A percentile compares a stretch with the other conserved stretches of the same genome.
Evolutionary conservation across 2,888 invertebrate genomes (phyloP).

Genomic region (Vesta saturnalis): DNA sequence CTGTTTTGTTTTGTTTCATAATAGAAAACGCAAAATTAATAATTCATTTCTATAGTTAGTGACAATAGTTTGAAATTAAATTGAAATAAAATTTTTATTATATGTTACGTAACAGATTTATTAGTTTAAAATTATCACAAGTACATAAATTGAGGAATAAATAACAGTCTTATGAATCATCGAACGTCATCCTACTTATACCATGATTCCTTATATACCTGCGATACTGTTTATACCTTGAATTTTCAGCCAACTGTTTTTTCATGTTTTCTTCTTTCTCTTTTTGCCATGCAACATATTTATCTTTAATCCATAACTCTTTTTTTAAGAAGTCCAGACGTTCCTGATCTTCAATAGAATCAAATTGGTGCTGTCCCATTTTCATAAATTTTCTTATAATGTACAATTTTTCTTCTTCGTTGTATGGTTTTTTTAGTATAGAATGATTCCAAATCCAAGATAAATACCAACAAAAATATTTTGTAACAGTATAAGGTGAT

Average conservation of each 20-base stretch:
- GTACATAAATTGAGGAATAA: not conserved
- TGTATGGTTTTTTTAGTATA: conserved; percentile 79
- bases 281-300: conserved; percentile 81
- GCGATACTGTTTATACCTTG: conserved; percentile 87
- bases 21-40: no score
- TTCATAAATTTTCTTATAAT: conserved; percentile 83
- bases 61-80: no score
- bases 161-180: conserved; percentile 70
- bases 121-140: conserved; percentile 4
- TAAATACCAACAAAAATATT: conserved; percentile 78
- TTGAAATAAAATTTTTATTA: no score
- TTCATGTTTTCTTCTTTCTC: conserved; percentile 87
- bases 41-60: no score
- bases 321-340: conserved; percentile 76
- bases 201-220: conserved; percentile 92
- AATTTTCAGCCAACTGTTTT: conserved; percentile 85
- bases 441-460: conserved; percentile 86
- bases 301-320: conserved; percentile 85
- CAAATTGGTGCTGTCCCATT: conserved; percentile 76
- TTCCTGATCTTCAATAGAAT: conserved; percentile 78
- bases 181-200: conserved; percentile 90
- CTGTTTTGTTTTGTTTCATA: no score
- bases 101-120: no score
- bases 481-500: conserved; percentile 77
- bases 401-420: conserved; percentile 84